Conservation (phyloP, 1,140 invertebrate species). For the Trachymyrmex cornetzi region DNA sequence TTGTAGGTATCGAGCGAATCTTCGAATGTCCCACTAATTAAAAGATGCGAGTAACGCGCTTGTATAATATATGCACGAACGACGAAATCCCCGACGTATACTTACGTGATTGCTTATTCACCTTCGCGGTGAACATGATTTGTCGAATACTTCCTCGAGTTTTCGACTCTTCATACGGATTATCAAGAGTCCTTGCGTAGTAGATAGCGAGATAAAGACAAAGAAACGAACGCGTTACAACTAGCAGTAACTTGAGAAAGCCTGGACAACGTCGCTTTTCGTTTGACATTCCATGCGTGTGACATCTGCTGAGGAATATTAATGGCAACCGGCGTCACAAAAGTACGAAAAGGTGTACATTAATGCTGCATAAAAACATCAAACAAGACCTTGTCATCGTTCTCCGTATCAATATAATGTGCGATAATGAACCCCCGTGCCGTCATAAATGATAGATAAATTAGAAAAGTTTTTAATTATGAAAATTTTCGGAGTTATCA, state of each 20-base stretch:
- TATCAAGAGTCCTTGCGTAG: conserved; percentile 15
- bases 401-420: conserved; percentile 1
- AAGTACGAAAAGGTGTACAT: conserved; percentile 44
- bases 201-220: conserved; percentile 46
- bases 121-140: conserved; percentile 15
- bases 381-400: conserved; percentile 27
- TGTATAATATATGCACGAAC: neutral
- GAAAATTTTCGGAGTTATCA: neutral
- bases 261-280: conserved; percentile 5
- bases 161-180: conserved; percentile 31
- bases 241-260: conserved; percentile 19
- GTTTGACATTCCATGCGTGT: conserved; percentile 43
- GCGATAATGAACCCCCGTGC: neutral
- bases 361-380: conserved; percentile 50
- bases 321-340: conserved; percentile 38
- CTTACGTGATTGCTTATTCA: conserved; percentile 21
- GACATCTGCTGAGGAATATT: conserved; percentile 45
- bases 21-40: neutral
- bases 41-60: conserved; percentile 7
- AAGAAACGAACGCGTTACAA: conserved; percentile 5
- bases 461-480: neutral
- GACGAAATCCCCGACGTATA: neutral
- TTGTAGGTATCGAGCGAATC: conserved; percentile 2
- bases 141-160: conserved; percentile 17
- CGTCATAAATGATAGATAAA: neutral